phyloP scores from a whole-genome alignment of 1,140 invertebrate genomes.

The Aphidius ervi region DNA sequence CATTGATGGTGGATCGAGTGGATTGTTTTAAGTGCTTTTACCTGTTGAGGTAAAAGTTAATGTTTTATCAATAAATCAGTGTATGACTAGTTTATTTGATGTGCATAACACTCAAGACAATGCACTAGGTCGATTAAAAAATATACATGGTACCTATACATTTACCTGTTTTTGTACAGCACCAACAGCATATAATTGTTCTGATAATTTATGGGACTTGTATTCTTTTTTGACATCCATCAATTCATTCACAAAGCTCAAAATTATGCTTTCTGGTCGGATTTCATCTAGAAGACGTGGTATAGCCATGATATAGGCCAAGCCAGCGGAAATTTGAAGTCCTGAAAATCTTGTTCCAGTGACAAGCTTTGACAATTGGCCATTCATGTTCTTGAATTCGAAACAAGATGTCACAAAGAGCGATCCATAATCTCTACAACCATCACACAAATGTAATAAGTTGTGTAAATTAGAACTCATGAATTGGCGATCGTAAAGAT shows the following conservation, averaged over 20 bases:
- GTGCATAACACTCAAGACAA: too few species aligned
- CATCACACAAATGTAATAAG: constrained; percentile 18
- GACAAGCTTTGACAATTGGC: constrained; percentile 1
- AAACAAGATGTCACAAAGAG: constrained; percentile 22
- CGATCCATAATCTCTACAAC: constrained; percentile 16
- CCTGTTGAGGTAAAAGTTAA: too few species aligned
- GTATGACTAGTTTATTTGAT: too few species aligned
- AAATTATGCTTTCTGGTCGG: neutral
- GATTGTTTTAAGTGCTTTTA: too few species aligned
- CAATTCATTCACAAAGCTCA: neutral
- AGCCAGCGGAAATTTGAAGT: neutral
- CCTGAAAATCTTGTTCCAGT: constrained; percentile 4
- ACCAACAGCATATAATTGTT: neutral
- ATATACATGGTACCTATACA: too few species aligned
- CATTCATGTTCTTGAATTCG: constrained; percentile 22
- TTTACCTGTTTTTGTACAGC: too few species aligned
- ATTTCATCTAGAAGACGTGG: neutral
- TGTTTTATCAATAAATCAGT: too few species aligned
- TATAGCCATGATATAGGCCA: neutral
- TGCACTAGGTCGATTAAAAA: too few species aligned
- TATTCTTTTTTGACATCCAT: neutral
- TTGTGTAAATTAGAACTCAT: constrained; percentile 21
- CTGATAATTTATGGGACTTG: neutral
- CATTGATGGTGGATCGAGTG: too few species aligned
- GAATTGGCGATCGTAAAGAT: constrained; percentile 12